These are phyloP conservation scores for Idris sp. DNA, from an alignment of 1,140 invertebrate species.

Conservation along the genomic window DNA sequence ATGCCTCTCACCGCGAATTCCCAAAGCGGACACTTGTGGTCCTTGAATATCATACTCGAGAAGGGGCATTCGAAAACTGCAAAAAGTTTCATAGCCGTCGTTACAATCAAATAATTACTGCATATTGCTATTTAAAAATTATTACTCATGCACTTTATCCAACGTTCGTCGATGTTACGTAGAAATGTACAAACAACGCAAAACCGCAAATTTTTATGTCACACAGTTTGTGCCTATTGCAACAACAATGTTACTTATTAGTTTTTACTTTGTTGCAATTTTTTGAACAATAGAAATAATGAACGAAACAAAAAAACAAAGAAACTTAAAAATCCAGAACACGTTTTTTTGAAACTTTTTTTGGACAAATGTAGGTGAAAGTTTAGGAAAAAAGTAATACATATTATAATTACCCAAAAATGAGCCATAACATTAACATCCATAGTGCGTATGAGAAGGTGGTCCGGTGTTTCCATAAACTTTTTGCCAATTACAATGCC, in stretches of 20 bases:
- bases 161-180: neutral
- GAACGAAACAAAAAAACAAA: too few species aligned
- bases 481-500: slow-evolving; percentile 91
- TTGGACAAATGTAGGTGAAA: too few species aligned
- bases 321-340: too few species aligned
- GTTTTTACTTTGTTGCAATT: too few species aligned
- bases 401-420: slow-evolving; percentile 87
- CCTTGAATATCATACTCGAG: slow-evolving; percentile 51
- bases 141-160: neutral
- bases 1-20: slow-evolving; percentile 67
- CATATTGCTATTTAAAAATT: slow-evolving; percentile 9
- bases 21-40: slow-evolving; percentile 53
- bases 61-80: slow-evolving; percentile 45
- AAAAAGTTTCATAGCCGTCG: slow-evolving; percentile 27
- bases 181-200: too few species aligned
- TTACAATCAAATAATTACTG: slow-evolving; percentile 23
- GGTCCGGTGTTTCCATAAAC: slow-evolving; percentile 91
- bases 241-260: too few species aligned
- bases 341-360: too few species aligned
- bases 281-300: too few species aligned
- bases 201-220: too few species aligned
- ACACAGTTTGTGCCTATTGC: too few species aligned
- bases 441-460: slow-evolving; percentile 86
- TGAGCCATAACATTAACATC: slow-evolving; percentile 87
- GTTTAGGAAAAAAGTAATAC: slow-evolving; percentile 9